Base-by-base conservation (phyloP, 2,888 invertebrate genomes). In the Calameuta filiformis region DNA sequence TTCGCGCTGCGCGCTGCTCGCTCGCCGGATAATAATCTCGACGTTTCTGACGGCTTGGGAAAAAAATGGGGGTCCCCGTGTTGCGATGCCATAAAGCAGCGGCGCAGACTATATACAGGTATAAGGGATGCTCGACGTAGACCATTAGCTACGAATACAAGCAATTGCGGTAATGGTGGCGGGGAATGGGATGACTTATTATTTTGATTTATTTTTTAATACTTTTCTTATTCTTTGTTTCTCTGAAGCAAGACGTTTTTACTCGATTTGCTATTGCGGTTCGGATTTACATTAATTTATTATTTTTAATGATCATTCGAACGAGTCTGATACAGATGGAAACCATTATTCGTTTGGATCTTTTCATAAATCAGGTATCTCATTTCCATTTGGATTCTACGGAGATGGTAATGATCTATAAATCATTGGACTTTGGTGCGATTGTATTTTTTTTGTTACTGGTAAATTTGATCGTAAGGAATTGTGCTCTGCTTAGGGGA, bases 1-100 rank as follows among this genome's bases (percentile, higher is more conserved):
- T 83, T 81, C 75, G 79, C 81, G 69, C 74, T 35, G 74, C 12
- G 35, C 9, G 23, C 56, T 56, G 23, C 23, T 35, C 37, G 74
- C 34, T 35, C 1, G 34, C 34, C 15, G 73, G 71, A 75, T 75
- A 75, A 79, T 79, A 77, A 77, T 79, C 79, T 74, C 73, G 71
- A 68, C 75, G 77, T 37, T 77, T 79, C 73, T 73, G 73, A 31
- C 68, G 73, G 75, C 12, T 35, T 68, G 73, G 56, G 4, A 68
- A 76, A 79, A 73, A 56, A 76, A 74, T 68, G 15, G 34, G 15
- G 37, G 15, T 37, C 23, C 23, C 23, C 15, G 56, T 6, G 23
- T 56, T 56, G 56, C 56, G 56, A 56, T 56, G 23, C 0, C 9
- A 0, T 9, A 2, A 56, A 9, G 23, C 0, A 56, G 56, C 23